These are phyloP conservation scores for Moxostoma hubbsi DNA, from an alignment of 2,797 vertebrate species.

Conservation along the genomic window DNA sequence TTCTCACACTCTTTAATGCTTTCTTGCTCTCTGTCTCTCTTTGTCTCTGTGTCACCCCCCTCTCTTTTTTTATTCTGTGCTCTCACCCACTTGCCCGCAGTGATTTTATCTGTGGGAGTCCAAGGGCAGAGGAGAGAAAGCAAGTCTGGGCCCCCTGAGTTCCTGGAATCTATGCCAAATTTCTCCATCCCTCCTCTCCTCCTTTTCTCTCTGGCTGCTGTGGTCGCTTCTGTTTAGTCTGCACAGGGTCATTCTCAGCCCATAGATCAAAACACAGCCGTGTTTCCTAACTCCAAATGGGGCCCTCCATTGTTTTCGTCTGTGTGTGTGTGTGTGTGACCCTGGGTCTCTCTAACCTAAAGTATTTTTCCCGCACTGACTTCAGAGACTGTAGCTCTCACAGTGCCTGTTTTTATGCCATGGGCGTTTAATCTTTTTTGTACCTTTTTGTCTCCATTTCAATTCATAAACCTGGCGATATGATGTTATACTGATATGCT, in stretches of 20 bases:
- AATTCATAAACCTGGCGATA: no score
- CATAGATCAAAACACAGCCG: slow-evolving; percentile 72
- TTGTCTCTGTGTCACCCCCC: slow-evolving; percentile 14
- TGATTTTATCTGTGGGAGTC: slow-evolving; percentile 23
- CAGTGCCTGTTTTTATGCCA: not conserved
- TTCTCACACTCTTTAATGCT: not conserved
- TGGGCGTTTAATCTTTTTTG: slow-evolving; percentile 7
- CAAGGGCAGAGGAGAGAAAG: slow-evolving; percentile 23
- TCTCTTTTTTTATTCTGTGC: not conserved
- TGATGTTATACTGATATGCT: no score
- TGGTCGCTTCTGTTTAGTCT: slow-evolving; percentile 76
- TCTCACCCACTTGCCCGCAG: not conserved
- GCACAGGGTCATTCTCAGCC: slow-evolving; percentile 58
- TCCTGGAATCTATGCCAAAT: slow-evolving; percentile 43
- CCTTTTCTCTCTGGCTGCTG: slow-evolving; percentile 49
- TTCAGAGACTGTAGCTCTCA: slow-evolving; percentile 33
- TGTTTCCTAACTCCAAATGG: slow-evolving; percentile 62
- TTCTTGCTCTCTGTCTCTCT: not conserved
- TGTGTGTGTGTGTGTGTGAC: slow-evolving; percentile 55
- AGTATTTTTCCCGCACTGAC: slow-evolving; percentile 18
- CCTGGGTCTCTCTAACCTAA: slow-evolving; percentile 36
- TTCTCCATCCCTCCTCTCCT: slow-evolving; percentile 44
- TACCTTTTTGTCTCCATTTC: not conserved
- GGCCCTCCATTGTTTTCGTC: slow-evolving; percentile 51
- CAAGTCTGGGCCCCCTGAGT: slow-evolving; percentile 22